Percentiles rank a stretch among this genome's conserved stretches.
Evolutionary conservation across 92 coral and sea anemone species (phyloP).

Genomic region (Porites evermanni): DNA sequence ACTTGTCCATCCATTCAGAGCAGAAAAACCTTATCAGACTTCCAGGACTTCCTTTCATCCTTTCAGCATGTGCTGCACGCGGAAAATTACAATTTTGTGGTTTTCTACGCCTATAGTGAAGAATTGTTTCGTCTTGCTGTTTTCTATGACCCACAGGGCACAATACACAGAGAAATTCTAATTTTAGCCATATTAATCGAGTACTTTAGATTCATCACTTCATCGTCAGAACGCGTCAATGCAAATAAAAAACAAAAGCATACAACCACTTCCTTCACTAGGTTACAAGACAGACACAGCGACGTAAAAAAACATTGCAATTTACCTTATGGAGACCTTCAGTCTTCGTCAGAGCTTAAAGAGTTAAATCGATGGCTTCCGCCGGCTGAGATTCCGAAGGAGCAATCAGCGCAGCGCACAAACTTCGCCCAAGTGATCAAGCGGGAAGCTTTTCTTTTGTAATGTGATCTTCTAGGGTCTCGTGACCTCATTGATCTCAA

Average conservation of each 20-base stretch:
- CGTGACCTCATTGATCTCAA: too few species aligned
- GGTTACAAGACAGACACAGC: not conserved
- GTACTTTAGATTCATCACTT: not conserved
- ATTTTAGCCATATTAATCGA: conserved; percentile 19
- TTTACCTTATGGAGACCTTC: conserved; percentile 12
- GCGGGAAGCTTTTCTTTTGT: not conserved
- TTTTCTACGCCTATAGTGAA: conserved; percentile 17
- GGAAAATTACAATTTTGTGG: not conserved
- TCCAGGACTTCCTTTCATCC: not conserved
- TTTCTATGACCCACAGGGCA: conserved; percentile 44
- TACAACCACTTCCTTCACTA: not conserved
- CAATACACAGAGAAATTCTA: conserved; percentile 17
- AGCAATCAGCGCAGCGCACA: not conserved
- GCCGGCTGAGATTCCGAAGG: not conserved
- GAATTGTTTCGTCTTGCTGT: conserved; percentile 14
- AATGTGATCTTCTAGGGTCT: too few species aligned
- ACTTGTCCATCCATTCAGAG: too few species aligned
- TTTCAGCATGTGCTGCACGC: not conserved
- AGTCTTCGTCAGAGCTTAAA: not conserved
- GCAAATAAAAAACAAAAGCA: not conserved
- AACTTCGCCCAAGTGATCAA: not conserved
- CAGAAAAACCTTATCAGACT: not conserved
- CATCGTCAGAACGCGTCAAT: too few species aligned
- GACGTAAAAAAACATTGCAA: not conserved
- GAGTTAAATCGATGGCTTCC: not conserved